Evolutionary conservation across 2,888 invertebrate genomes (phyloP).

Genomic region (Leucoma salicis): DNA sequence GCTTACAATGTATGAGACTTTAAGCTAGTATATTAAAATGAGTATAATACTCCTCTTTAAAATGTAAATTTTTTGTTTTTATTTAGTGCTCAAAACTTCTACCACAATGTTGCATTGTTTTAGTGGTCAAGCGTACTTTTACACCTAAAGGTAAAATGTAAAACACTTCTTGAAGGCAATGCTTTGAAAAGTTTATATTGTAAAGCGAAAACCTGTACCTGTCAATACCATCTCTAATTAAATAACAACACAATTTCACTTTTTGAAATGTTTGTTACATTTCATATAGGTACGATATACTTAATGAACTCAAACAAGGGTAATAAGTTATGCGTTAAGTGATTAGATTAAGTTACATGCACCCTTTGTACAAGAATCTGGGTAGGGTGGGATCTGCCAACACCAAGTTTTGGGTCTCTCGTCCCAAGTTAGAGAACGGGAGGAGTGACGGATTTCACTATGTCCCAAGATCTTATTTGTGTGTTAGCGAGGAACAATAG

Average conservation of each 20-base stretch:
- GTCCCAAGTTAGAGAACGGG: conserved; percentile 71
- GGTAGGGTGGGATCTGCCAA: conserved; percentile 39
- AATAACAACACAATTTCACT: not conserved
- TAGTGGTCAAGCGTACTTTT: too few species aligned
- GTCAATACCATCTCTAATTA: too few species aligned
- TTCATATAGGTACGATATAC: not conserved
- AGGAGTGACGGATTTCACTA: conserved; percentile 52
- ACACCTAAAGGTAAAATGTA: too few species aligned
- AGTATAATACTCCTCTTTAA: too few species aligned
- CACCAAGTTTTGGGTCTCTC: conserved; percentile 69
- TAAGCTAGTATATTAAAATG: too few species aligned
- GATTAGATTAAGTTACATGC: conserved; percentile 41
- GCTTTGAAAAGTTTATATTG: too few species aligned
- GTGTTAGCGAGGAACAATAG: conserved; percentile 54
- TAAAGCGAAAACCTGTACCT: too few species aligned
- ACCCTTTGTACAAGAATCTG: conserved; percentile 44
- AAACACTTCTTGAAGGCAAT: too few species aligned
- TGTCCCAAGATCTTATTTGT: conserved; percentile 60
- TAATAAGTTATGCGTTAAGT: conserved; percentile 40
- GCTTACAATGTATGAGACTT: too few species aligned
- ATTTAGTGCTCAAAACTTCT: too few species aligned
- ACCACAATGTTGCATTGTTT: too few species aligned
- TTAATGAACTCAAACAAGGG: conserved; percentile 37
- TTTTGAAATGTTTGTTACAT: conserved; percentile 1
- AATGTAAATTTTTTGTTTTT: too few species aligned